phyloP scores from a whole-genome alignment of 2,888 invertebrate species.

The Autographa gamma region DNA sequence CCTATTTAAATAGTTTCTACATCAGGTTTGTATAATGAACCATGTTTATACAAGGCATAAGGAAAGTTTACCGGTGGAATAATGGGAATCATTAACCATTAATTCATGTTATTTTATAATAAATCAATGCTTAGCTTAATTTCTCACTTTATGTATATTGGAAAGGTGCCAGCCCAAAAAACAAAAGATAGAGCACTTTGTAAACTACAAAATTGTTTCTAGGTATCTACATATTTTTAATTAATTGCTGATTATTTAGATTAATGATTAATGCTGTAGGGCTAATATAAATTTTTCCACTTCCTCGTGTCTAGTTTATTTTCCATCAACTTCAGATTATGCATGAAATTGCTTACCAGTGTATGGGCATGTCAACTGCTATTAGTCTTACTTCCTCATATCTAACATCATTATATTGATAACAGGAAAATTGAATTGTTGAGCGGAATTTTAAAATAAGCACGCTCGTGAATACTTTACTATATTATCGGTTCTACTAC shows the following conservation, averaged over 20 bases:
- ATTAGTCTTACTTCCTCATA: slow-evolving; percentile 51
- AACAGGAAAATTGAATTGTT: slow-evolving; percentile 51
- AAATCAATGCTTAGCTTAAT: background rate
- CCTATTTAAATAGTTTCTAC: background rate
- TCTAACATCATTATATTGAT: slow-evolving; percentile 40
- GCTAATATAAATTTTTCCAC: slow-evolving; percentile 14
- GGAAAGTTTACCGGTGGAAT: slow-evolving; percentile 1
- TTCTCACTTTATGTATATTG: background rate
- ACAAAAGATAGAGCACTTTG: background rate
- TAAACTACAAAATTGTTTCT: background rate
- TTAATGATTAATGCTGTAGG: background rate
- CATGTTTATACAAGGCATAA: background rate
- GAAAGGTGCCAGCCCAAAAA: background rate
- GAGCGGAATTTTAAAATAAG: slow-evolving; percentile 24
- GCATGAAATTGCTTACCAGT: slow-evolving; percentile 40
- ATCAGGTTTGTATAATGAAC: background rate
- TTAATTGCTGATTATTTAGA: background rate
- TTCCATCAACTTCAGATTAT: slow-evolving; percentile 31
- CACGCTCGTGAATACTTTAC: background rate
- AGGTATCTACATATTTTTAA: background rate
- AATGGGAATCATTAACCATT: slow-evolving; percentile 19
- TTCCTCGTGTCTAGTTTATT: slow-evolving; percentile 34
- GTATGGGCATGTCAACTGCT: slow-evolving; percentile 36
- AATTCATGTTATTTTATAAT: background rate
- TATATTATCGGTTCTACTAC: background rate